Conservation (phyloP, 2,113 vertebrate genomes). For the Poeciliopsis turrubarensis region DNA sequence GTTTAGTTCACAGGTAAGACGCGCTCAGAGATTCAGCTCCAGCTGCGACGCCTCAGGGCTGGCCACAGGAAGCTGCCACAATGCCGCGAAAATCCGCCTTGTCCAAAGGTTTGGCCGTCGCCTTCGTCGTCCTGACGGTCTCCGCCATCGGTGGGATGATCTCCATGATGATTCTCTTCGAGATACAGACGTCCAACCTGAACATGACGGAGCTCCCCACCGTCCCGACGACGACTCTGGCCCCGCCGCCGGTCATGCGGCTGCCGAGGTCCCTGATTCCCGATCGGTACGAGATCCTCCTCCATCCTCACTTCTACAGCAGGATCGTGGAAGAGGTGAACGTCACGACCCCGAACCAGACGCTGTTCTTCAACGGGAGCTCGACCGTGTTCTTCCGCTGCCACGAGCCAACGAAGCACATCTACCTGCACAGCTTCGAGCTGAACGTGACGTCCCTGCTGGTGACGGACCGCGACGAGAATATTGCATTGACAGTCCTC, state of each 20-base stretch:
- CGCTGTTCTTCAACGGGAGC: constrained; percentile 76
- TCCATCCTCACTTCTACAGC: constrained; percentile 77
- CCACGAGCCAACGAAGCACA: constrained; percentile 59
- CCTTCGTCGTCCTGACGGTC: constrained; percentile 71
- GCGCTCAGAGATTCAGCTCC: constrained; percentile 28
- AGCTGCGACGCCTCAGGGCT: background rate
- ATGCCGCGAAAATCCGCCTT: constrained; percentile 82
- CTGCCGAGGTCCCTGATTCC: constrained; percentile 81
- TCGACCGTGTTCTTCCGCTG: constrained; percentile 76
- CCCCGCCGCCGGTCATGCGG: constrained; percentile 48
- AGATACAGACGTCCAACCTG: constrained; percentile 57
- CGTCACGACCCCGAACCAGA: constrained; percentile 50
- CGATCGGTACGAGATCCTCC: constrained; percentile 75
- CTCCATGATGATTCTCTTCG: constrained; percentile 80
- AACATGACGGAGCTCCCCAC: fast-evolving
- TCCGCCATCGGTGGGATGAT: constrained; percentile 79
- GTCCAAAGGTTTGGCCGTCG: constrained; percentile 80
- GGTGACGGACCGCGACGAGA: background rate
- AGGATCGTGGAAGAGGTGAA: constrained; percentile 12
- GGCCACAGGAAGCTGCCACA: constrained; percentile 12
- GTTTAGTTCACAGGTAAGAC: constrained; percentile 4
- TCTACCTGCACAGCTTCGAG: constrained; percentile 87
- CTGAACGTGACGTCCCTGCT: constrained; percentile 60
- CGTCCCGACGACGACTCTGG: fast-evolving
- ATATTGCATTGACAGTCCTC: fast-evolving